Conservation (phyloP, 1,140 invertebrate species). For the Drosophila seguyi region DNA sequence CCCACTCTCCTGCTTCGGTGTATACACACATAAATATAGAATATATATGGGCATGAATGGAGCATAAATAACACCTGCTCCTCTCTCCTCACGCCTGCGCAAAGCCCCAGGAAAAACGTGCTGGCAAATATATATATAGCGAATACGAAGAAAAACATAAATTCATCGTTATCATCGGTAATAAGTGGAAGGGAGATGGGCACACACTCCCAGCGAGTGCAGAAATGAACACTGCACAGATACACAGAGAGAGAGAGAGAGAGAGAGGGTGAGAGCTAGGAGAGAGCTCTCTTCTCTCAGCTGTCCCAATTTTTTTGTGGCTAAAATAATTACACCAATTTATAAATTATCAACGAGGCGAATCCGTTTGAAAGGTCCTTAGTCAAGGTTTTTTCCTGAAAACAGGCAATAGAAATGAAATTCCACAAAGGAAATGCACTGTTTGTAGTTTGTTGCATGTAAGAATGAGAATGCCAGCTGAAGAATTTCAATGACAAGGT, state of each 20-base stretch:
- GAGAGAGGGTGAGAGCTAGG: constrained; percentile 8
- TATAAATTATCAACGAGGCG: constrained; percentile 76
- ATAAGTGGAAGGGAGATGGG: constrained; percentile 26
- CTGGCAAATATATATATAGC: constrained; percentile 24
- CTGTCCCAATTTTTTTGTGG: constrained; percentile 62
- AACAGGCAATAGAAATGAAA: constrained; percentile 23
- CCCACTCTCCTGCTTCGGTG: constrained; percentile 6
- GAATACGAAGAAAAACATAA: constrained; percentile 27
- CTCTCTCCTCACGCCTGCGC: constrained; percentile 47
- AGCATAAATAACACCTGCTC: constrained; percentile 65
- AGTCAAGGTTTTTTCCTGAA: constrained; percentile 45
- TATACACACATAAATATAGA: constrained; percentile 61
- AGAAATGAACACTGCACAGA: constrained; percentile 78
- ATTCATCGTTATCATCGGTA: constrained; percentile 55
- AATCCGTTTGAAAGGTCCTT: constrained; percentile 70
- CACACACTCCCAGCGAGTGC: constrained; percentile 27
- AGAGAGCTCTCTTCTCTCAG: constrained; percentile 21
- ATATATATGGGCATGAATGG: constrained; percentile 36
- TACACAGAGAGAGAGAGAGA: constrained; percentile 12
- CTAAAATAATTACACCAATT: constrained; percentile 75
- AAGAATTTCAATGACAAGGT: constrained; percentile 40
- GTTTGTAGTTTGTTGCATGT: constrained; percentile 17
- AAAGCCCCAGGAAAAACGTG: constrained; percentile 39
- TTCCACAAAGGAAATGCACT: constrained; percentile 11
- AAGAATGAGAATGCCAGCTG: constrained; percentile 22